Base-by-base conservation (phyloP, 2,888 invertebrate genomes). In the Drosophila ezoana region DNA sequence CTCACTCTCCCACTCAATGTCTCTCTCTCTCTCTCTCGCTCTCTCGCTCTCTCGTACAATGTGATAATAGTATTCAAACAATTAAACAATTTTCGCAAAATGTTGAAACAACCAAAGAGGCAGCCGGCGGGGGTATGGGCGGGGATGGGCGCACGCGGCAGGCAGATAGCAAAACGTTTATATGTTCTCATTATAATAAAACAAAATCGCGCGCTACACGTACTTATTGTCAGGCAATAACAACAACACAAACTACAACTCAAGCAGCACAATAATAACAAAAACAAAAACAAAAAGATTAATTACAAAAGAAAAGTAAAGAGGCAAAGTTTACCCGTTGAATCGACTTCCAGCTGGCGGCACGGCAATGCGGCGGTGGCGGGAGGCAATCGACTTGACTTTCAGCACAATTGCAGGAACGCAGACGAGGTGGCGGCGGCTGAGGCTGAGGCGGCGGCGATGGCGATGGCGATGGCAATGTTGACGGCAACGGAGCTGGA, bases 21-120 rank as follows among this genome's bases (percentile, higher is more conserved):
- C 47, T 52, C 20, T n/a, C 35, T 48, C 32, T 35, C 23, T 37
- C 44, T 41, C 33, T 18, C 18, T 47, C 43, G 40, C 18, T n/a
- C 14, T 6, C 35, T 13, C 44, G 37, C 33, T 18, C 66, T 48
- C 64, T 67, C 67, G 58, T 58, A 61, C 61, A 84, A 81, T 87
- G 85, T 85, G 86, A 87, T 87, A 83, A 87, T 87, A 85, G 87
- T 82, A 85, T 72, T 76, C 77, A 87, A 84, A 85, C 86, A 83
- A 87, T 83, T 83, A 84, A 83, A 83, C 73, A 85, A 87, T 79
- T 83, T 83, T 83, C 79, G 88, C 85, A 76, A 85, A 81, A 79
- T 82, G 85, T 72, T 84, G 68, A 81, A 83, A 87, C 72, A 87
- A 76, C 64, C 61, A 62, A 64, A 72, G 54, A 60, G 70, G 33